A percentile compares a stretch with the other conserved stretches of the same genome.
phyloP scores from a whole-genome alignment of 1,140 invertebrate species.

The Frieseomelitta varia region DNA sequence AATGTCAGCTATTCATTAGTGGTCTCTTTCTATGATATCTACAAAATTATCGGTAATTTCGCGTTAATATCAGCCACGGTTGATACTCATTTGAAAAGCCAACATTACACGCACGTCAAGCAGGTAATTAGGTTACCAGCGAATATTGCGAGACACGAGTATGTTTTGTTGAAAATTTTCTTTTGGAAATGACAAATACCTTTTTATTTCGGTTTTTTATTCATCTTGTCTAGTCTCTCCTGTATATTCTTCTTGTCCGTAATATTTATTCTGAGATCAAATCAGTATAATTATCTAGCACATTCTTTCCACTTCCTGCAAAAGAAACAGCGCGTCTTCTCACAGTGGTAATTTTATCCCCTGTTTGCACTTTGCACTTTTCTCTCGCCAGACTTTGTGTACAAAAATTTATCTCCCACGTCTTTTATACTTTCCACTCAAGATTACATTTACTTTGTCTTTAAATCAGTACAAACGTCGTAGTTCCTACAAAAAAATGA shows the following conservation, averaged over 20 bases:
- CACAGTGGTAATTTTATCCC: neutral
- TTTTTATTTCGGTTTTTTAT: too few species aligned
- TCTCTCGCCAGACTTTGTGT: too few species aligned
- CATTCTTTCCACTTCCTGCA: neutral
- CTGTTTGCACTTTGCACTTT: neutral
- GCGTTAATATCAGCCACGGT: neutral
- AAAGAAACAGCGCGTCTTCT: neutral
- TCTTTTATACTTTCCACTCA: too few species aligned
- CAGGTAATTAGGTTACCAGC: slow-evolving; percentile 56
- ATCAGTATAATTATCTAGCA: neutral
- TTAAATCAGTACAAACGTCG: too few species aligned
- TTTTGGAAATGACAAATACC: too few species aligned
- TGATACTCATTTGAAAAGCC: slow-evolving; percentile 37
- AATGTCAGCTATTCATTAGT: neutral
- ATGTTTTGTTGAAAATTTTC: slow-evolving; percentile 33
- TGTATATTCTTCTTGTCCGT: neutral
- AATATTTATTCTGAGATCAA: slow-evolving; percentile 10
- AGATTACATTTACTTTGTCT: too few species aligned
- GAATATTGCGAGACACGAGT: slow-evolving; percentile 5
- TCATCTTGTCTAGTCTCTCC: too few species aligned
- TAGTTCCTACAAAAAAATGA: too few species aligned
- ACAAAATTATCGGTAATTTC: neutral
- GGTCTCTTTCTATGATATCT: neutral
- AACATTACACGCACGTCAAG: slow-evolving; percentile 46
- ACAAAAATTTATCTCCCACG: too few species aligned